phyloP scores from a whole-genome alignment of 2,888 invertebrate species.

The Ochropleura plecta region DNA sequence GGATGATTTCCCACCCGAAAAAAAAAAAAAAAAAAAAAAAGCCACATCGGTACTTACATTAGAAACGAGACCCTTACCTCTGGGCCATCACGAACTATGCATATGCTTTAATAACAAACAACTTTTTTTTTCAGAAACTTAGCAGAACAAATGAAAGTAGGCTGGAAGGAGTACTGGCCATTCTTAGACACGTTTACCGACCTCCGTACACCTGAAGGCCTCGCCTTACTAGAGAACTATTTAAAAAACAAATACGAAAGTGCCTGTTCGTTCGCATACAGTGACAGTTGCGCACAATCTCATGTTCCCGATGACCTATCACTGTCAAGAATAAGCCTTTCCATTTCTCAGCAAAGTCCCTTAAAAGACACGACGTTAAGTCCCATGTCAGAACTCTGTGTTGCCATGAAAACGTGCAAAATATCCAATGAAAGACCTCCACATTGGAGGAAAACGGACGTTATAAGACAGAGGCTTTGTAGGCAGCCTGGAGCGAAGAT shows the following conservation, averaged over 20 bases:
- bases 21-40: too few relatives aligned
- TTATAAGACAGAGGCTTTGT: constrained; percentile 79
- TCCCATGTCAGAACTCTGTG: constrained; percentile 91
- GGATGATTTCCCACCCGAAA: too few relatives aligned
- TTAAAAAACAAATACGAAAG: constrained; percentile 90
- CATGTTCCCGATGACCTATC: constrained; percentile 79
- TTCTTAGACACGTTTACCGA: constrained; percentile 96
- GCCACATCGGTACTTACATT: not conserved
- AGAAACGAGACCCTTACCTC: not conserved
- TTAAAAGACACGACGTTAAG: constrained; percentile 79
- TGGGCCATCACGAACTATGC: not conserved
- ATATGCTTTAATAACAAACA: not conserved
- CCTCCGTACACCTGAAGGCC: constrained; percentile 93
- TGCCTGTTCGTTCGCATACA: constrained; percentile 82
- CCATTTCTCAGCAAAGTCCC: constrained; percentile 71
- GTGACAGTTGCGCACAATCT: constrained; percentile 79
- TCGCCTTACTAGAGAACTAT: constrained; percentile 94
- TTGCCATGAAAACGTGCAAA: constrained; percentile 90
- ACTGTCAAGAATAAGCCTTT: constrained; percentile 79
- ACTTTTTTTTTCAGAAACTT: constrained; percentile 86
- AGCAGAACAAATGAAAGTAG: constrained; percentile 93
- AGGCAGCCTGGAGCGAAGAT: constrained; percentile 78
- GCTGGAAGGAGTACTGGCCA: constrained; percentile 98
- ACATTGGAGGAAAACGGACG: constrained; percentile 82
- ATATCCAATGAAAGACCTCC: constrained; percentile 83